Conservation (phyloP, 2,113 vertebrate genomes). For the Argyrosomus japonicus region DNA sequence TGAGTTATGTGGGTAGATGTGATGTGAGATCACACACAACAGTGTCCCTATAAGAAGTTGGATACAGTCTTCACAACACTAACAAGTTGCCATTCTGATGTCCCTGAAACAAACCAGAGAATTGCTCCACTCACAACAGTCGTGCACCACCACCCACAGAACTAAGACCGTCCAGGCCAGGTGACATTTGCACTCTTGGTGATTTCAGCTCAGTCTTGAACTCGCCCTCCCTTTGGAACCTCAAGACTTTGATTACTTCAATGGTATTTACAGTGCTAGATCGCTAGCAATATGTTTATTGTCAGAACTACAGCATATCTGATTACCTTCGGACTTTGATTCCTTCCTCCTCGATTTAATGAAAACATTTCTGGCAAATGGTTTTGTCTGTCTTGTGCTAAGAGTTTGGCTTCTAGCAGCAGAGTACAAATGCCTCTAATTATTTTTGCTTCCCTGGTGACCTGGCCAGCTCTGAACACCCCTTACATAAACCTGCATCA, state of each 20-base stretch:
- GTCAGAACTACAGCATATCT: background rate
- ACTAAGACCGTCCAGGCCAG: background rate
- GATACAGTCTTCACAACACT: background rate
- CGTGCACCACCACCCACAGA: background rate
- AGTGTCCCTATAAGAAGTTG: background rate
- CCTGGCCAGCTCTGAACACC: background rate
- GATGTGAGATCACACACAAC: background rate
- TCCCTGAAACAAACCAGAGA: background rate
- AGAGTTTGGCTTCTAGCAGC: background rate
- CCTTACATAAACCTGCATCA: too few relatives aligned
- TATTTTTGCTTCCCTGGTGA: too few relatives aligned
- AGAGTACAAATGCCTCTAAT: background rate
- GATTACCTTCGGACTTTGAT: background rate
- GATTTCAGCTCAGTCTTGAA: background rate
- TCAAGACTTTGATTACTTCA: background rate
- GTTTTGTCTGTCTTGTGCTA: background rate
- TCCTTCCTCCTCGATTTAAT: background rate
- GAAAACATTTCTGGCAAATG: background rate
- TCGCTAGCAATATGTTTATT: background rate
- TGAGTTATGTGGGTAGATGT: slow-evolving; percentile 7
- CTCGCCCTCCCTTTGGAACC: background rate
- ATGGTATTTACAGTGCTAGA: background rate
- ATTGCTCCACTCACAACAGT: background rate
- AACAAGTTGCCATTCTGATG: background rate
- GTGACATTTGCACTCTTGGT: background rate